Percentiles rank a stretch among this genome's conserved stretches.
Evolutionary conservation across 2,113 vertebrate species (phyloP).

Genomic region (Nestor notabilis): DNA sequence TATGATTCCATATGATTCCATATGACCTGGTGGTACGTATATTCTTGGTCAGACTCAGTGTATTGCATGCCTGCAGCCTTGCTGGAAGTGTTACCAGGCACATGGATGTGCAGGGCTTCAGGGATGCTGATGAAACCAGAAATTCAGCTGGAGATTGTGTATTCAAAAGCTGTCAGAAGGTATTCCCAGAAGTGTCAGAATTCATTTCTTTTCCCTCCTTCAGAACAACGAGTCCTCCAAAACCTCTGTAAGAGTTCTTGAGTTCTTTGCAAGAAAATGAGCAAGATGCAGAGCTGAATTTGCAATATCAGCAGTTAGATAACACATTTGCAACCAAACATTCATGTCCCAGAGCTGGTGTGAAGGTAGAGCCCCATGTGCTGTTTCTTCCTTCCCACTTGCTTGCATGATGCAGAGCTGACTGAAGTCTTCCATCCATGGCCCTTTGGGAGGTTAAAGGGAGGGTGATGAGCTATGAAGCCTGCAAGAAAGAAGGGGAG

Average conservation of each 20-base stretch:
- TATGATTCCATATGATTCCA: not conserved
- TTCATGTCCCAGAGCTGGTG: not conserved
- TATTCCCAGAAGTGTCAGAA: not conserved
- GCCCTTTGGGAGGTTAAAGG: not conserved
- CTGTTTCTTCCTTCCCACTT: not conserved
- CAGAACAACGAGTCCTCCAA: not conserved
- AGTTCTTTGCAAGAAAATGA: not conserved
- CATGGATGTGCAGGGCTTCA: not conserved
- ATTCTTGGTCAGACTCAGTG: not conserved
- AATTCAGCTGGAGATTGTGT: not conserved
- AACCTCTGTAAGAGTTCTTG: not conserved
- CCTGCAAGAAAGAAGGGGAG: not conserved
- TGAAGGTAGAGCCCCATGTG: not conserved
- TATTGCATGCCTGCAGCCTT: not conserved
- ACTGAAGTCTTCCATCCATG: not conserved
- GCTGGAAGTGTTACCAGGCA: not conserved
- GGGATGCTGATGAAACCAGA: not conserved
- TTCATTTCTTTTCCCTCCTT: not conserved
- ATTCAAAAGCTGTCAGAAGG: not conserved
- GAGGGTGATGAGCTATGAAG: not conserved
- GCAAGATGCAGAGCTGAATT: not conserved
- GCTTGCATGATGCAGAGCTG: not conserved
- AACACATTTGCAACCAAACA: not conserved
- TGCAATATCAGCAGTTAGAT: not conserved
- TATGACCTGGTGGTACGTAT: not conserved